Percentiles rank a stretch among this genome's conserved stretches.
These are phyloP conservation scores for Frieseomelitta varia DNA, from an alignment of 1,140 invertebrate species.

Conservation along the genomic window DNA sequence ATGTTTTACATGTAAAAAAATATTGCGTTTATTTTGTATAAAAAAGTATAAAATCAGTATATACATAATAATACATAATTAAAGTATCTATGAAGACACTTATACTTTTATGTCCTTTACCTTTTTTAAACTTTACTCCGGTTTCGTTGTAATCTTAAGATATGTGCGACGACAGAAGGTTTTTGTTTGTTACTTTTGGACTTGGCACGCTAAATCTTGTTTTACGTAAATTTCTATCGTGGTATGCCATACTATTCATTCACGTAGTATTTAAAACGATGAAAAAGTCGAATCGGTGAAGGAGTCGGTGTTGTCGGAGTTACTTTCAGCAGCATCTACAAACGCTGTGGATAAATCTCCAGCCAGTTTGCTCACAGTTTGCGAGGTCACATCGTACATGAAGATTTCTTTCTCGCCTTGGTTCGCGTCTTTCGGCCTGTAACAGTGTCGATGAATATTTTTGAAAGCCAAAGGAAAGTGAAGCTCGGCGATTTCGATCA, in stretches of 20 bases:
- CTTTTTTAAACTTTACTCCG: constrained; percentile 30
- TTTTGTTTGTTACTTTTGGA: not conserved
- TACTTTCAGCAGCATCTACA: constrained; percentile 91
- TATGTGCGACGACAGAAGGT: constrained; percentile 40
- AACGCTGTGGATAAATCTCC: constrained; percentile 90
- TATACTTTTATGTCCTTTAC: constrained; percentile 51
- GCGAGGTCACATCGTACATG: constrained; percentile 90
- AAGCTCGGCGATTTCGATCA: not conserved
- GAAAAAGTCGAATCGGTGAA: constrained; percentile 41
- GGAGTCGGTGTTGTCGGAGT: constrained; percentile 83
- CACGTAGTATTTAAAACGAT: constrained; percentile 22
- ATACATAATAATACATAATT: constrained; percentile 79
- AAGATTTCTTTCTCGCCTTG: constrained; percentile 89
- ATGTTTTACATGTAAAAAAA: constrained; percentile 32
- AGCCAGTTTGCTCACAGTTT: constrained; percentile 86
- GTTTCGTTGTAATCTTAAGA: constrained; percentile 29
- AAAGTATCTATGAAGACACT: constrained; percentile 75
- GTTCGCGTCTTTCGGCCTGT: constrained; percentile 81
- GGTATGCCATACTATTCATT: not conserved
- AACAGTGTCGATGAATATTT: constrained; percentile 56
- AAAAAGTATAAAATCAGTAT: constrained; percentile 76
- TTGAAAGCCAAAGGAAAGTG: constrained; percentile 42
- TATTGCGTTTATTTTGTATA: constrained; percentile 73
- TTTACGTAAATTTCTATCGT: not conserved
- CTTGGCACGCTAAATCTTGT: constrained; percentile 33